Evolutionary conservation across 2,113 vertebrate genomes (phyloP).

Genomic region (Pithys albifrons): DNA sequence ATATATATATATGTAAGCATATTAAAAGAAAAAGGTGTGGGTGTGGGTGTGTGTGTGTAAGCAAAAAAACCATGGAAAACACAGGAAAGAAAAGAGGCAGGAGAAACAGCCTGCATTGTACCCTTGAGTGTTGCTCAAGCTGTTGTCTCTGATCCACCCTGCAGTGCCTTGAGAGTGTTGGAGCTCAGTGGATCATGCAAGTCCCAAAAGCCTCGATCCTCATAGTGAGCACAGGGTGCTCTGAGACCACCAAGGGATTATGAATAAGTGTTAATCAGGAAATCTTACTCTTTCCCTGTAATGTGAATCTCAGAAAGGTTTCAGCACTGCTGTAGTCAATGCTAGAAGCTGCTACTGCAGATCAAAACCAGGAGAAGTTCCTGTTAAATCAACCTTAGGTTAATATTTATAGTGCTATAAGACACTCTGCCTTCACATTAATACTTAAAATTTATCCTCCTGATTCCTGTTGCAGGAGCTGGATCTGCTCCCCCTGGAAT

Average conservation of each 20-base stretch:
- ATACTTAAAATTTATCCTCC: not conserved
- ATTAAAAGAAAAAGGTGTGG: not conserved
- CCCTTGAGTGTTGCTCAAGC: not conserved
- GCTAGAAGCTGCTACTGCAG: not conserved
- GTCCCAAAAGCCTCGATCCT: fast-evolving
- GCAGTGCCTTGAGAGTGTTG: fast-evolving
- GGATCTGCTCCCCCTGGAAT: not conserved
- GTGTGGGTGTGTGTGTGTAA: no score
- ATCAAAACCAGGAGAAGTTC: not conserved
- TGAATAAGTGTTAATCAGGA: not conserved
- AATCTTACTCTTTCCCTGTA: not conserved
- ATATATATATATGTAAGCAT: not conserved
- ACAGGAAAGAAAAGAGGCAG: not conserved
- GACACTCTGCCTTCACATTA: not conserved
- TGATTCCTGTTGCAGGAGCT: not conserved
- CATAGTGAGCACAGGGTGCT: not conserved
- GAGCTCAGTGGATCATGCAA: not conserved
- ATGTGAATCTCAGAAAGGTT: not conserved
- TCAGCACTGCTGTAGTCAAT: fast-evolving
- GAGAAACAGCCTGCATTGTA: not conserved
- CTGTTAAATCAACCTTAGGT: not conserved
- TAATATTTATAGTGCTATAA: not conserved
- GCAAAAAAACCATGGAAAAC: fast-evolving
- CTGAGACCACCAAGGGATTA: not conserved
- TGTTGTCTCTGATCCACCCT: not conserved